Evolutionary conservation across 2,888 invertebrate species (phyloP), one percentile per base, ranked within the genome.

Genomic region (Trachelus tabidus): DNA sequence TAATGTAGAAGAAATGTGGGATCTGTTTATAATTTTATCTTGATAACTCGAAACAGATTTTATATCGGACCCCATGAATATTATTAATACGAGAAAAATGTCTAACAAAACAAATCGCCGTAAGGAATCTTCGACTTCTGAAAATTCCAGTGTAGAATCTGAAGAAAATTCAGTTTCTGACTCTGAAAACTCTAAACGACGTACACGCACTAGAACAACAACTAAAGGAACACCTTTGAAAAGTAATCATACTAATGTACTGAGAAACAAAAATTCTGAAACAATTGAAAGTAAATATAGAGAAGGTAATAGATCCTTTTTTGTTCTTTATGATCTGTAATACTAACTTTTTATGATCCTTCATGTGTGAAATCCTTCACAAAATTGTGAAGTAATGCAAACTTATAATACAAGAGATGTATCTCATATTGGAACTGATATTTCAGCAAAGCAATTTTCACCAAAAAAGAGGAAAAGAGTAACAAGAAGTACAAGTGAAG

Each of bases 401-500:
- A 56, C 23, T 56, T 56, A 56, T 56, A 56, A 23, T 56, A 9
- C 9, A 23, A 23, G 2, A 23, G 23, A 56, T 56, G 23, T 56
- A 56, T 56, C 23, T 56, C 9, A 56, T 1, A 23, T 1, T 56
- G 9, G 23, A 23, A 56, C 23, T 56, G 23, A 23, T 56, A 56
- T 56, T 56, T 56, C 6, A 56, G 9, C 23, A 23, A 23, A 56
- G 2, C 56, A 56, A 31, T 12, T 15, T 34, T 33, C 71, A 34
- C 71, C 31, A 31, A 34, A 71, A 71, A 71, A 71, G 23, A 77
- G 73, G 37, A 80, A 80, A 78, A 78, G 79, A 73, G 73, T n/a
- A 4, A 79, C 74, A 12, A 69, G 35, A 35, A 81, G 79, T 69
- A 79, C 77, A 30, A 77, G 80, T 74, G 79, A 79, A 34, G 79